Percentiles rank a stretch among this genome's conserved stretches.
These are phyloP conservation scores for Tetramorium bicarinatum DNA, from an alignment of 2,888 invertebrate species.

Conservation along the genomic window DNA sequence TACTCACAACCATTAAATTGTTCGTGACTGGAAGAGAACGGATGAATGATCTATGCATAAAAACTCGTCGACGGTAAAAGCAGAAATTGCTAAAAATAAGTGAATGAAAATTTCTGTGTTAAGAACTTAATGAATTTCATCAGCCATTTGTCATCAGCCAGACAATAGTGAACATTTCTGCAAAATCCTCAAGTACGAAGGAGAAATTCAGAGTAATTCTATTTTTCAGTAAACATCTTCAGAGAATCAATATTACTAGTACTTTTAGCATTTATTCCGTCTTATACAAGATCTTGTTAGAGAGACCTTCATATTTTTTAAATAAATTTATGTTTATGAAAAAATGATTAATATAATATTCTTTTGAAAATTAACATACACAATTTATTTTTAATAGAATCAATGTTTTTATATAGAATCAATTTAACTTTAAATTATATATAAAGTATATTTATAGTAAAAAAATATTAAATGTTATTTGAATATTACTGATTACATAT, in stretches of 20 bases:
- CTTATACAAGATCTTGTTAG: neutral
- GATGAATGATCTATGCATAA: conserved; percentile 32
- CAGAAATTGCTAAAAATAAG: conserved; percentile 2
- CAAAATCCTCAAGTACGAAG: conserved; percentile 9
- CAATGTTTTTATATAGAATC: neutral
- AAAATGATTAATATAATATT: conserved; percentile 9
- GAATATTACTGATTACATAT: neutral
- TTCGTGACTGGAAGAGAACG: conserved; percentile 2
- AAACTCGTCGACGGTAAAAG: neutral
- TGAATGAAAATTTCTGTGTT: conserved; percentile 36
- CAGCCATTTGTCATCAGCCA: neutral
- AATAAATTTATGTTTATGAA: neutral
- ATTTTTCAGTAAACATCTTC: conserved; percentile 20
- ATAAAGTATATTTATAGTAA: neutral
- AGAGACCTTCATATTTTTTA: neutral
- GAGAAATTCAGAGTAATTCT: neutral
- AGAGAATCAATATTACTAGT: neutral
- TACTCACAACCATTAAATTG: conserved; percentile 10
- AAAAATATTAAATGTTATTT: neutral
- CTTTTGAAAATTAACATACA: neutral
- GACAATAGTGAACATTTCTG: conserved; percentile 22
- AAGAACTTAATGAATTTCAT: conserved; percentile 21
- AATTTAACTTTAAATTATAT: neutral
- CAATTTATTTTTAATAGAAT: neutral
- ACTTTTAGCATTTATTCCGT: neutral